phyloP scores from a whole-genome alignment of 2,113 vertebrate species.

The Oryzias melastigma region DNA sequence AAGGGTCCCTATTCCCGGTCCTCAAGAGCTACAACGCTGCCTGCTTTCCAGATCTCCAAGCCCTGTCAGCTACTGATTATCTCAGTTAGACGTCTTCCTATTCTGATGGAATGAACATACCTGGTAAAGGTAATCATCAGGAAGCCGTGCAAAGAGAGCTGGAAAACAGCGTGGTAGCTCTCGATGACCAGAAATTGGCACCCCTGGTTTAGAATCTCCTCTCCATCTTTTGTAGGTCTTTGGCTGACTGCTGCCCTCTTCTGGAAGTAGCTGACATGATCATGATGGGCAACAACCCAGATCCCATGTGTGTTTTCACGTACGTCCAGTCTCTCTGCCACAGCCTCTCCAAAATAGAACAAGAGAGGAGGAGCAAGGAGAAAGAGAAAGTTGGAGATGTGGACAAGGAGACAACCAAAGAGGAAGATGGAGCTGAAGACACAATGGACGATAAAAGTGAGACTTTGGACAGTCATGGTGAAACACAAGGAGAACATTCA shows the following conservation, averaged over 20 bases:
- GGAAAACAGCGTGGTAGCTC: too few species aligned
- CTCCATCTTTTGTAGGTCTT: constrained; percentile 50
- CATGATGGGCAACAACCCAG: constrained; percentile 71
- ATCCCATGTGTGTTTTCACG: constrained; percentile 80
- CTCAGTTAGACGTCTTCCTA: too few species aligned
- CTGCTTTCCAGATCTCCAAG: too few species aligned
- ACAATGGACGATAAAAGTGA: constrained; percentile 1
- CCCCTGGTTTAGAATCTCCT: too few species aligned
- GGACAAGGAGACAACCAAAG: constrained; percentile 23
- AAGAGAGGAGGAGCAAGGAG: constrained; percentile 73
- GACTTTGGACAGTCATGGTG: constrained; percentile 12
- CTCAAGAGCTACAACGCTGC: too few species aligned
- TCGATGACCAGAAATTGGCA: too few species aligned
- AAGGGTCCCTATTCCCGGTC: too few species aligned
- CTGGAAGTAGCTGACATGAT: constrained; percentile 78
- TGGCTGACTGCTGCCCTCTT: constrained; percentile 78
- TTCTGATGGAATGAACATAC: too few species aligned
- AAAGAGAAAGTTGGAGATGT: constrained; percentile 47
- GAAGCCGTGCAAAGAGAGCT: too few species aligned
- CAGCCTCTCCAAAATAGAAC: constrained; percentile 79
- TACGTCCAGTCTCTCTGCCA: constrained; percentile 84
- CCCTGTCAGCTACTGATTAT: too few species aligned
- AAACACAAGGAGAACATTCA: constrained; percentile 32
- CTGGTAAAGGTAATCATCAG: too few species aligned
- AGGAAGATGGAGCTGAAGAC: constrained; percentile 38